A percentile compares a stretch with the other conserved stretches of the same genome.
phyloP scores from a whole-genome alignment of 2,888 invertebrate genomes.

The Antheraea yamamai region DNA sequence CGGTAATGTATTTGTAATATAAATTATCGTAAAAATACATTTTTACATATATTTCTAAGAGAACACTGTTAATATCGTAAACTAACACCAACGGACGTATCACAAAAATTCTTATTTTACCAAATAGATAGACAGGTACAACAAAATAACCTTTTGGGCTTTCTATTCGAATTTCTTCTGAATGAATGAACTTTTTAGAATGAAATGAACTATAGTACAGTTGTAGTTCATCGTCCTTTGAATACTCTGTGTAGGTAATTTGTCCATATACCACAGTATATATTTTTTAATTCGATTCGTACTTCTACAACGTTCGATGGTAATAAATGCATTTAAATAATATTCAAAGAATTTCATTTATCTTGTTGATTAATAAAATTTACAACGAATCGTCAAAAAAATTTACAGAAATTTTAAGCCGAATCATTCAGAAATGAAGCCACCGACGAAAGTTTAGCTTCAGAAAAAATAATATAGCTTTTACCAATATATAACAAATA shows the following conservation, averaged over 20 bases:
- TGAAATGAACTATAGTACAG: not conserved
- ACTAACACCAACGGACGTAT: slow-evolving; percentile 15
- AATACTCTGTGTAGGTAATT: not conserved
- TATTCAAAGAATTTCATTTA: no score
- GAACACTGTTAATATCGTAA: slow-evolving; percentile 4
- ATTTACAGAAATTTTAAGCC: no score
- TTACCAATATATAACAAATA: no score
- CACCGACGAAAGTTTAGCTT: no score
- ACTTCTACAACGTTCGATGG: no score
- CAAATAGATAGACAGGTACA: slow-evolving; percentile 4
- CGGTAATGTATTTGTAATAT: slow-evolving; percentile 57
- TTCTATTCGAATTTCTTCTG: slow-evolving; percentile 18
- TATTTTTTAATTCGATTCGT: no score
- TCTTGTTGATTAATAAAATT: no score
- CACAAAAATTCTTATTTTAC: slow-evolving; percentile 9
- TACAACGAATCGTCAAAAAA: no score
- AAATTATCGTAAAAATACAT: slow-evolving; percentile 25
- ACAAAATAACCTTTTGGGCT: slow-evolving; percentile 21
- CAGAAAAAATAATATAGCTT: no score
- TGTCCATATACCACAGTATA: no score
- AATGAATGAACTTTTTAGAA: not conserved
- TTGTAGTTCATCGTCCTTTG: not conserved
- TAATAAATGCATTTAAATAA: no score
- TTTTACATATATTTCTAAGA: slow-evolving; percentile 1
- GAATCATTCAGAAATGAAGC: no score